Conservation (phyloP, 2,113 vertebrate genomes). For the Campylomormyrus tamandua region DNA sequence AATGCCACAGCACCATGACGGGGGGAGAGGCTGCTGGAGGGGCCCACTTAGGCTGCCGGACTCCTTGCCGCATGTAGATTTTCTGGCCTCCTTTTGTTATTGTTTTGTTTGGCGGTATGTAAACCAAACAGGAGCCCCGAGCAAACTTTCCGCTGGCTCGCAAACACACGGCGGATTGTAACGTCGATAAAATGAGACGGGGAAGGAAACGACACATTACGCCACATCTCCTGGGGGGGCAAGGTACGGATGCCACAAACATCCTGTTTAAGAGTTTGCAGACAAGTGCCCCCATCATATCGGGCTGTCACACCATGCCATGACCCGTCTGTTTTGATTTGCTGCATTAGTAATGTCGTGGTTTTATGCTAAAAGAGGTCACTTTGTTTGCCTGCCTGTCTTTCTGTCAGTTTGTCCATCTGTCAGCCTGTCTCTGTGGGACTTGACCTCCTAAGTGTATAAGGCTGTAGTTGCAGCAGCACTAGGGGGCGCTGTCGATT, state of each 20-base stretch:
- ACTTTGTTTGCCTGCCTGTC: not conserved
- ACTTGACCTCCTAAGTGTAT: not conserved
- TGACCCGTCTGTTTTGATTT: not conserved
- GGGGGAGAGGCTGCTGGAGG: not conserved
- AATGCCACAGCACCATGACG: not conserved
- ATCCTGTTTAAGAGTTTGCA: slow-evolving; percentile 2
- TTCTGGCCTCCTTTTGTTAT: slow-evolving; percentile 14
- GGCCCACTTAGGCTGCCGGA: not conserved
- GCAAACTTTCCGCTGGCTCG: slow-evolving; percentile 26
- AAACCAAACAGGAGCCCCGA: slow-evolving; percentile 7
- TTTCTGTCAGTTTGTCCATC: not conserved
- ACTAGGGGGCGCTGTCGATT: not conserved
- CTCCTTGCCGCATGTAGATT: not conserved
- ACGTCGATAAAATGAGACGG: slow-evolving; percentile 16
- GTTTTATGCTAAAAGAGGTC: not conserved
- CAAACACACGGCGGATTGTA: slow-evolving; percentile 16
- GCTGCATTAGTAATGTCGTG: not conserved
- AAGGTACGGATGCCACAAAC: not conserved
- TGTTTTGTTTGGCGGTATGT: slow-evolving; percentile 20
- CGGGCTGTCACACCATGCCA: not conserved
- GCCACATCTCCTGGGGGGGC: not conserved
- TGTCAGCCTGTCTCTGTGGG: not conserved
- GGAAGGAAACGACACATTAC: slow-evolving; percentile 1
- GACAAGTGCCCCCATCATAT: not conserved
- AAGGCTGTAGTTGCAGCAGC: not conserved